phyloP scores from a whole-genome alignment of 2,797 vertebrate species.

The Psittacula derbiana region DNA sequence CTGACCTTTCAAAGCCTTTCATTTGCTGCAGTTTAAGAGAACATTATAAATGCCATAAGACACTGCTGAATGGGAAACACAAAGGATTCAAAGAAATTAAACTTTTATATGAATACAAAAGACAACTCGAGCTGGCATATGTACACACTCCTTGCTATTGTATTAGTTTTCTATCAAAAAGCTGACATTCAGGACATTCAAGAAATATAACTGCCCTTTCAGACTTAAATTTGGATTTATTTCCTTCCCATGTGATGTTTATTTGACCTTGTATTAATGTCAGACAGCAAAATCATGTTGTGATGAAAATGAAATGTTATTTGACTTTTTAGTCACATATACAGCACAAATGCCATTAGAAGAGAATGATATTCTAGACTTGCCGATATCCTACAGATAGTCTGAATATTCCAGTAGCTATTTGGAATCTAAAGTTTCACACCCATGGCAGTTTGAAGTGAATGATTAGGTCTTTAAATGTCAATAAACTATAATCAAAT shows the following conservation, averaged over 20 bases:
- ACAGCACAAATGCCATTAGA: slow-evolving; percentile 46
- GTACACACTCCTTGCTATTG: slow-evolving; percentile 34
- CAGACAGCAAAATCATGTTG: slow-evolving; percentile 57
- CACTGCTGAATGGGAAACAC: slow-evolving; percentile 45
- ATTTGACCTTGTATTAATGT: slow-evolving; percentile 73
- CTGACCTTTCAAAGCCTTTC: slow-evolving; percentile 74
- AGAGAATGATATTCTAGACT: not conserved
- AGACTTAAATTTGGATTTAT: slow-evolving; percentile 69
- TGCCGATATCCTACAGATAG: not conserved
- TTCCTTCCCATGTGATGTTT: slow-evolving; percentile 64
- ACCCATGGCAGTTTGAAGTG: not conserved
- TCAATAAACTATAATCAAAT: not conserved
- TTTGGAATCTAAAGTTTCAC: not conserved
- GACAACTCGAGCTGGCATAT: slow-evolving; percentile 40
- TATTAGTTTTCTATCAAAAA: slow-evolving; percentile 73
- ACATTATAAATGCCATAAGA: slow-evolving; percentile 72
- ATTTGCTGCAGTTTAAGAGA: slow-evolving; percentile 62
- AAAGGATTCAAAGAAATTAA: slow-evolving; percentile 74
- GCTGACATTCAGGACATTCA: slow-evolving; percentile 78
- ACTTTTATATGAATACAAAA: slow-evolving; percentile 49
- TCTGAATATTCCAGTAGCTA: not conserved
- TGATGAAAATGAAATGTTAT: slow-evolving; percentile 68
- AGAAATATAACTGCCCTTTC: slow-evolving; percentile 80
- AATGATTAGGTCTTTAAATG: not conserved
- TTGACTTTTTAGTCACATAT: slow-evolving; percentile 65